phyloP scores from a whole-genome alignment of 2,113 vertebrate genomes.

The Pycnonotus jocosus region DNA sequence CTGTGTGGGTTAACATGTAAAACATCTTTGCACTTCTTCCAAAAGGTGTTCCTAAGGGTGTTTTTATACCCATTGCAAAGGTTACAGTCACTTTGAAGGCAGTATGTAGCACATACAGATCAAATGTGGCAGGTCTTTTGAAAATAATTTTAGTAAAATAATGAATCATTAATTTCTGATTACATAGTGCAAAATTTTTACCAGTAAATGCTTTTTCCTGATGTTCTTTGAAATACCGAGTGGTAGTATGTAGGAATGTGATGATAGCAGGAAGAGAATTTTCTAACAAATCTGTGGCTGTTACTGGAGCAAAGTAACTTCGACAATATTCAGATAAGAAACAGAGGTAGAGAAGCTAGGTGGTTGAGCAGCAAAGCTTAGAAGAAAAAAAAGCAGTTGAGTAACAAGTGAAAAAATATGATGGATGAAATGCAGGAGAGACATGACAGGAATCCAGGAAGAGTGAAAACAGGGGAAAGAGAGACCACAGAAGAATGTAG shows the following conservation, averaged over 20 bases:
- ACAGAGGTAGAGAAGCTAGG: background rate
- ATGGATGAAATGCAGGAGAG: background rate
- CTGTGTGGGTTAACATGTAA: background rate
- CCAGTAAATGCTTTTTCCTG: background rate
- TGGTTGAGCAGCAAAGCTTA: background rate
- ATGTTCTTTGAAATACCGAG: background rate
- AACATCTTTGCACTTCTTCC: background rate
- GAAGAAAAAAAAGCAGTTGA: background rate
- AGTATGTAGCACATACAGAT: background rate
- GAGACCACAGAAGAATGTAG: background rate
- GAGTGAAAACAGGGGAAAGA: background rate
- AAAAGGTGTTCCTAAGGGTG: background rate
- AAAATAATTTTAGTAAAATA: background rate
- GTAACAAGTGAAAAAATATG: background rate
- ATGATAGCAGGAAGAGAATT: background rate
- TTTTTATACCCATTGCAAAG: background rate
- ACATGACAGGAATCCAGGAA: background rate
- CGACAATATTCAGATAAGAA: background rate
- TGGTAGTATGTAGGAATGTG: background rate
- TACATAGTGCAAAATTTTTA: background rate
- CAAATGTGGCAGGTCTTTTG: background rate
- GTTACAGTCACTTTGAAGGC: background rate
- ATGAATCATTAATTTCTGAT: background rate
- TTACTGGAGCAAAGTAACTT: background rate
- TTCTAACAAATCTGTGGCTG: background rate